Conservation (phyloP, 2,113 vertebrate genomes). For the Chascanopsetta lugubris region DNA sequence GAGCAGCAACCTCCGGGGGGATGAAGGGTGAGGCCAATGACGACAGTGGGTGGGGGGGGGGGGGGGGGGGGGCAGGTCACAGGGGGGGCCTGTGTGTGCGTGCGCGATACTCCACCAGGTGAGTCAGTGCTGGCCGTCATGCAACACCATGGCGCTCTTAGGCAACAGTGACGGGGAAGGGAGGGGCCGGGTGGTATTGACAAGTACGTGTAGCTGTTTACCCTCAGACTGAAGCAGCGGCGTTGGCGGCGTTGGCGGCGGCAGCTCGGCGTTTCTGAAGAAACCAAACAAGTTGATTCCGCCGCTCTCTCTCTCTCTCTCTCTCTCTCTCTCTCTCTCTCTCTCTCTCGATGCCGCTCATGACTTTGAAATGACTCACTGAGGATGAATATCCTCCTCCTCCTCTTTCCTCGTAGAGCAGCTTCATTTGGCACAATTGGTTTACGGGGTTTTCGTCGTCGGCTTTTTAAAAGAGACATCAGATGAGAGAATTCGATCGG, state of each 20-base stretch:
- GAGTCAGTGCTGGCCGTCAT: conserved; percentile 62
- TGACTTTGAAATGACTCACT: no score
- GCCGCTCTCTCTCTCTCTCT: no score
- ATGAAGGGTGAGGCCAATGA: conserved; percentile 60
- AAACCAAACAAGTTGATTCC: neutral
- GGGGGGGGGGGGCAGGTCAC: conserved; percentile 52
- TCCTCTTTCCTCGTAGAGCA: no score
- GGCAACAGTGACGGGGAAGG: conserved; percentile 49
- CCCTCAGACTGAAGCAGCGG: neutral
- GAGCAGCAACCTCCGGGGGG: conserved; percentile 14
- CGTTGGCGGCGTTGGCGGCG: no score
- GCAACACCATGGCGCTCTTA: conserved; percentile 54
- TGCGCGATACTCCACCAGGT: conserved; percentile 60
- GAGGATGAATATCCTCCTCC: no score
- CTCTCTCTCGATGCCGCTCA: no score
- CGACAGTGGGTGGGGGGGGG: conserved; percentile 61
- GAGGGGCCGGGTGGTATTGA: conserved; percentile 38
- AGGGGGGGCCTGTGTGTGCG: conserved; percentile 15
- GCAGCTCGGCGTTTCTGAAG: conserved; percentile 1
- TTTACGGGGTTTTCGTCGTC: no score
- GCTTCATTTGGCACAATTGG: no score
- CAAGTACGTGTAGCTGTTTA: conserved; percentile 23
- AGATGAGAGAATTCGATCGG: no score
- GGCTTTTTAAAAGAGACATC: no score
- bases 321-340: no score